Conservation (phyloP, 2,113 vertebrate species). For the Syngnathus typhle region DNA sequence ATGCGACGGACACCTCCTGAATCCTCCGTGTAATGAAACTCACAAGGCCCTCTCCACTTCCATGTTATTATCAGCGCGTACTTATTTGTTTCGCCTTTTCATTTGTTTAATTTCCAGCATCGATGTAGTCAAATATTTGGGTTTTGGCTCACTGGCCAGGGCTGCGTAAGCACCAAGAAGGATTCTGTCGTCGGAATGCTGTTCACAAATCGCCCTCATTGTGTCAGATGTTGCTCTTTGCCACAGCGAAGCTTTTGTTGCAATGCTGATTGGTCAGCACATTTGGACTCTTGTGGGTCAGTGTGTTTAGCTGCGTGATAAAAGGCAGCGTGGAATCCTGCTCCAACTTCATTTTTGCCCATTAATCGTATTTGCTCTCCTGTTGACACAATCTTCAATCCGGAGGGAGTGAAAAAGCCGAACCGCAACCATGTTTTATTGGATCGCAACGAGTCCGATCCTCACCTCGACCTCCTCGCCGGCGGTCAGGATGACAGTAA, state of each 20-base stretch:
- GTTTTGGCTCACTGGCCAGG: conserved; percentile 31
- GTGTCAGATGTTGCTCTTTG: conserved; percentile 7
- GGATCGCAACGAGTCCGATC: conserved; percentile 7
- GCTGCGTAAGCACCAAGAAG: conserved; percentile 9
- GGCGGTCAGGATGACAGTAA: conserved; percentile 26
- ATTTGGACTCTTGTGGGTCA: conserved; percentile 16
- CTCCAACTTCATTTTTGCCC: not conserved
- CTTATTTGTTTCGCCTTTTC: conserved; percentile 2
- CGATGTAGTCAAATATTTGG: conserved; percentile 41
- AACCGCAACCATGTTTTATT: not conserved
- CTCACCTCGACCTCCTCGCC: conserved; percentile 30
- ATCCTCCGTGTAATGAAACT: conserved; percentile 26
- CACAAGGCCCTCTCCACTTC: conserved; percentile 10
- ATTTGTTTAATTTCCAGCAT: conserved; percentile 27
- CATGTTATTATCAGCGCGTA: conserved; percentile 26
- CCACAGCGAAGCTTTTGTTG: not conserved
- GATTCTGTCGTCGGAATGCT: conserved; percentile 10
- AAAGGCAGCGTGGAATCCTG: not conserved
- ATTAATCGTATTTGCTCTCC: not conserved
- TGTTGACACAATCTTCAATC: conserved; percentile 4
- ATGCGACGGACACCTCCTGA: not conserved
- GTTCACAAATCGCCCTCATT: conserved; percentile 30
- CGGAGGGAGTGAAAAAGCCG: conserved; percentile 1
- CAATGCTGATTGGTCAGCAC: conserved; percentile 1
- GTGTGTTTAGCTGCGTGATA: not conserved